Conservation (phyloP, 2,888 invertebrate species). For the Parnassius orleans region DNA sequence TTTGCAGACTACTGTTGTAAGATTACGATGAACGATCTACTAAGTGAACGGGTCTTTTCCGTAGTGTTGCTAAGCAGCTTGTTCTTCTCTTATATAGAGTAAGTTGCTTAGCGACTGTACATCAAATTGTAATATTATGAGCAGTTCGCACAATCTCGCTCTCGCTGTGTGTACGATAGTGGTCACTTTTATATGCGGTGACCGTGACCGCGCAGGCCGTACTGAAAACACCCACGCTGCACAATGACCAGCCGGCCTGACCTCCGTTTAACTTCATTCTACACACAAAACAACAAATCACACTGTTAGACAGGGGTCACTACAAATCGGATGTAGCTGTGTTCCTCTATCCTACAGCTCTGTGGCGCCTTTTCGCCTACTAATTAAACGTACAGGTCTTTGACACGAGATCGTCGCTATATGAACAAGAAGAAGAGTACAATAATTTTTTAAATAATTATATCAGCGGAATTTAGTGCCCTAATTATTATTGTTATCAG, state of each 20-base stretch:
- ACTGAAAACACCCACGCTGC: constrained; percentile 62
- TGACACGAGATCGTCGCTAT: constrained; percentile 57
- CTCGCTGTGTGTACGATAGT: constrained; percentile 26
- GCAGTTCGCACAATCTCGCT: constrained; percentile 18
- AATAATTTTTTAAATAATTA: too few species aligned
- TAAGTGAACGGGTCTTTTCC: too few species aligned
- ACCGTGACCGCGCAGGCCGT: constrained; percentile 41
- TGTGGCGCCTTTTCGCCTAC: constrained; percentile 65
- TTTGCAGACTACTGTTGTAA: too few species aligned
- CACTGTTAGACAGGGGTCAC: constrained; percentile 40
- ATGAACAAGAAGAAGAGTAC: constrained; percentile 32
- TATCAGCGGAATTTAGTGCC: too few species aligned
- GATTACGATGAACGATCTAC: too few species aligned
- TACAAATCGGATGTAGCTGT: constrained; percentile 40
- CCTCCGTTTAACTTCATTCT: constrained; percentile 34
- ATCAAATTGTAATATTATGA: constrained; percentile 25
- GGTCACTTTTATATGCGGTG: constrained; percentile 41
- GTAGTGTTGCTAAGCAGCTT: too few species aligned
- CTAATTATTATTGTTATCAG: too few species aligned
- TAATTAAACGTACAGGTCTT: constrained; percentile 75
- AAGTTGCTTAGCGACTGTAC: constrained; percentile 13
- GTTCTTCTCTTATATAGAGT: not conserved
- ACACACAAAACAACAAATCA: constrained; percentile 31
- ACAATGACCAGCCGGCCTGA: constrained; percentile 43
- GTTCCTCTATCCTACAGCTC: constrained; percentile 60